Evolutionary conservation across 1,140 invertebrate genomes (phyloP).

Genomic region (Trichoplusia ni): DNA sequence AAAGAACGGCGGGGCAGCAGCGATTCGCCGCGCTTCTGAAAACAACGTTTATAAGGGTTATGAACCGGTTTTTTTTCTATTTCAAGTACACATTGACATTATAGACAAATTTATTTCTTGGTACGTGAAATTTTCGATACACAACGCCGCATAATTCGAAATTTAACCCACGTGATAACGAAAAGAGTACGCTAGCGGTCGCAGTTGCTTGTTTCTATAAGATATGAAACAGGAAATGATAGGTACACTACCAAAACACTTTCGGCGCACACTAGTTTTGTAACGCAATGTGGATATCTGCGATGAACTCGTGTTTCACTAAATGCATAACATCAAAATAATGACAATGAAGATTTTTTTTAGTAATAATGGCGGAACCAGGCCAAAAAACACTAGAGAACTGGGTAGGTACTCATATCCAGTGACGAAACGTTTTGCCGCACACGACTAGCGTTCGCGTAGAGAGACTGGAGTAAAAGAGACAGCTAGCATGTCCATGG

Average conservation of each 20-base stretch:
- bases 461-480: slow-evolving; percentile 61
- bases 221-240: slow-evolving; percentile 79
- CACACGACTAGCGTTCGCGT: slow-evolving; percentile 42
- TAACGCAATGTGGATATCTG: slow-evolving; percentile 39
- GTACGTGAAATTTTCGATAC: slow-evolving; percentile 46
- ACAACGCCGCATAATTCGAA: slow-evolving; percentile 61
- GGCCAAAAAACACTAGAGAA: slow-evolving; percentile 67
- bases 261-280: slow-evolving; percentile 40
- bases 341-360: slow-evolving; percentile 55
- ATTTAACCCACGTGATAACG: slow-evolving; percentile 79
- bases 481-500: slow-evolving; percentile 61
- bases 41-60: slow-evolving; percentile 68
- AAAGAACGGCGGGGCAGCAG: slow-evolving; percentile 38
- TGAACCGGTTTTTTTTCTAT: slow-evolving; percentile 58
- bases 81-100: slow-evolving; percentile 38
- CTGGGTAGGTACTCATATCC: slow-evolving; percentile 60
- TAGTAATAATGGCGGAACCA: slow-evolving; percentile 72
- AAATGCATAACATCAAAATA: slow-evolving; percentile 43
- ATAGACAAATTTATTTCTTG: slow-evolving; percentile 26
- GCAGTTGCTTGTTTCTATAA: slow-evolving; percentile 77
- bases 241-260: slow-evolving; percentile 67
- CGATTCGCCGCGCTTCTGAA: slow-evolving; percentile 68
- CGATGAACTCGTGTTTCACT: slow-evolving; percentile 28
- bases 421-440: slow-evolving; percentile 62
- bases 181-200: slow-evolving; percentile 68